These are phyloP conservation scores for Kuschelorhynchus macadamiae DNA, from an alignment of 2,888 invertebrate species.

Conservation along the genomic window DNA sequence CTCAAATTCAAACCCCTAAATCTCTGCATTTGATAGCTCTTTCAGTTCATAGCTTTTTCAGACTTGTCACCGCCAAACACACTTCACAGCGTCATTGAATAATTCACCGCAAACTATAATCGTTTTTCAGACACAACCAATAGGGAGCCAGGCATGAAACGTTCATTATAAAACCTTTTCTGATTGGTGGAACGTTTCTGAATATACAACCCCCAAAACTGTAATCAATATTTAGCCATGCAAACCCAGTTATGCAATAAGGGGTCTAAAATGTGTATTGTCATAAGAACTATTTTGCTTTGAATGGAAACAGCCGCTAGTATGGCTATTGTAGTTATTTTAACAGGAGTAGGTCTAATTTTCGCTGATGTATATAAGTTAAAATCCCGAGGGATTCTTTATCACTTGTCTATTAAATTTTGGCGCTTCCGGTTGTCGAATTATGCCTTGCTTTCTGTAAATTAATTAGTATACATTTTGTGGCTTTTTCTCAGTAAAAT, in stretches of 20 bases:
- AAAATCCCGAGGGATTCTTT: constrained; percentile 18
- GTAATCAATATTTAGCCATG: background rate
- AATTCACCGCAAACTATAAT: background rate
- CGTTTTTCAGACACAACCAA: constrained; percentile 1
- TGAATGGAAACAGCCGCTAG: too few relatives aligned
- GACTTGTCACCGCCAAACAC: constrained; percentile 59
- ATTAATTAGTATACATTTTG: too few relatives aligned
- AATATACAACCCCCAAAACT: background rate
- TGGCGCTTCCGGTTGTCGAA: background rate
- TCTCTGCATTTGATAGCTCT: constrained; percentile 62
- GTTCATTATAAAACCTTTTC: constrained; percentile 11
- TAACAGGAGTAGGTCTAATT: background rate
- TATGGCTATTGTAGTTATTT: too few relatives aligned
- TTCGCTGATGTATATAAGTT: constrained; percentile 17
- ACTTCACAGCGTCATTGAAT: constrained; percentile 45
- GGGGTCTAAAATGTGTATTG: background rate
- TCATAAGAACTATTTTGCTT: constrained; percentile 5
- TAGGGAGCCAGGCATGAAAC: background rate
- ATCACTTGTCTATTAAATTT: constrained; percentile 1
- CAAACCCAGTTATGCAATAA: background rate
- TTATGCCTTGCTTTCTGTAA: too few relatives aligned
- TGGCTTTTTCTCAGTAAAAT: too few relatives aligned
- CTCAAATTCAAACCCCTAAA: constrained; percentile 36
- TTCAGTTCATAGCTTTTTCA: constrained; percentile 46
- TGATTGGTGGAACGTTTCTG: background rate